Conservation (phyloP, 2,113 vertebrate species). For the Monarcha castaneiventris region DNA sequence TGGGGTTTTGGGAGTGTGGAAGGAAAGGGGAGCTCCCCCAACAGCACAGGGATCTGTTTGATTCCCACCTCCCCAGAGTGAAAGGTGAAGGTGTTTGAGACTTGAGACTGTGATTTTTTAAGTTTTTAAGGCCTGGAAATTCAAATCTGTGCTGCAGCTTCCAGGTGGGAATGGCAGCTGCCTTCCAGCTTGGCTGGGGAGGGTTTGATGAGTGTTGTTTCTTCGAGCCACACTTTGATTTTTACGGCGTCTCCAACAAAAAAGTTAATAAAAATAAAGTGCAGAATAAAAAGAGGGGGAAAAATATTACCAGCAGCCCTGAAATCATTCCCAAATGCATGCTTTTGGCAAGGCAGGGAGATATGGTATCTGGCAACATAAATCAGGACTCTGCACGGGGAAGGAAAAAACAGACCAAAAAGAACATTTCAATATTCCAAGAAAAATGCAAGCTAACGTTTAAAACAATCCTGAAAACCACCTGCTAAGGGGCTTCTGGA, state of each 20-base stretch:
- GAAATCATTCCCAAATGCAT: conserved; percentile 48
- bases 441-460: not conserved
- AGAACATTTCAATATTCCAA: conserved; percentile 17
- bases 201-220: not conserved
- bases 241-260: not conserved
- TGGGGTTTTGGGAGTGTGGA: accelerated
- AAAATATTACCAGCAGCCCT: conserved; percentile 22
- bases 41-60: not conserved
- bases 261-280: conserved; percentile 58
- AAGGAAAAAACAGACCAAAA: not conserved
- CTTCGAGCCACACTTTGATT: not conserved
- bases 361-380: conserved; percentile 25
- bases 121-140: not conserved
- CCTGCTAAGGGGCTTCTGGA: not conserved
- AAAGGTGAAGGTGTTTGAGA: not conserved
- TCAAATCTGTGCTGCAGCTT: not conserved
- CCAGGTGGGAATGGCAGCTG: not conserved
- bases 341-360: conserved; percentile 49
- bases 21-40: accelerated
- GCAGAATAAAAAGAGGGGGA: conserved; percentile 21
- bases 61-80: not conserved
- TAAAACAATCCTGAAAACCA: not conserved
- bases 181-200: not conserved
- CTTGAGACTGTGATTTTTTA: not conserved
- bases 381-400: not conserved